Conservation (phyloP, 2,113 vertebrate species). For the Eleginops maclovinus region DNA sequence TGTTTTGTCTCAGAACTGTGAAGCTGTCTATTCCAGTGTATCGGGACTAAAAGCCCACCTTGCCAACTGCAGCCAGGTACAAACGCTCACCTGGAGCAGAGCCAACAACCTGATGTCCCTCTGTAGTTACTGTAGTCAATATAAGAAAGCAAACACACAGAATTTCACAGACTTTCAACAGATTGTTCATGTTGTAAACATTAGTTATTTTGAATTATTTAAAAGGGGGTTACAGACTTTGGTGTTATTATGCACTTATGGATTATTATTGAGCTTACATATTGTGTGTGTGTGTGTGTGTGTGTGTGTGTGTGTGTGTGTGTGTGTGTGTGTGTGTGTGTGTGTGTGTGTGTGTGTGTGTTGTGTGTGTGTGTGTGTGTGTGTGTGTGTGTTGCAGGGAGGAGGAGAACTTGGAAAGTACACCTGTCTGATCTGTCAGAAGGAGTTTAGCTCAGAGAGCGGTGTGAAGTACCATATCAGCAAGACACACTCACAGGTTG, state of each 20-base stretch:
- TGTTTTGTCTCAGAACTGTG: constrained; percentile 88
- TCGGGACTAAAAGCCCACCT: constrained; percentile 97
- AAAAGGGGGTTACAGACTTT: not conserved
- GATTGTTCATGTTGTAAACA: not conserved
- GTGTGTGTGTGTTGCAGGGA: constrained; percentile 83
- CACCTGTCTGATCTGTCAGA: constrained; percentile 94
- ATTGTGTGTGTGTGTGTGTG: no score
- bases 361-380: constrained; percentile 41
- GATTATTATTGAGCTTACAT: no score
- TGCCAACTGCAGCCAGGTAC: constrained; percentile 97
- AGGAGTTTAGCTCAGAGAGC: constrained; percentile 97
- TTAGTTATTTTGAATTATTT: not conserved
- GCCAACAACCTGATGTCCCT: not conserved
- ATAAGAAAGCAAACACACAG: not conserved
- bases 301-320: no score
- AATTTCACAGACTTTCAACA: not conserved
- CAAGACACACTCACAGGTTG: constrained; percentile 97
- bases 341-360: not conserved
- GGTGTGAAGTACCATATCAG: constrained; percentile 99
- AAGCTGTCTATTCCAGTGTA: constrained; percentile 97
- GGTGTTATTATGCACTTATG: no score
- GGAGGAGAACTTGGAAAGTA: constrained; percentile 94
- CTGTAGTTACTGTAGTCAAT: not conserved
- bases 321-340: no score
- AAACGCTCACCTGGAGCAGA: constrained; percentile 22